Evolutionary conservation across 2,797 vertebrate species (phyloP).

Genomic region (Odontamblyopus rebecca): DNA sequence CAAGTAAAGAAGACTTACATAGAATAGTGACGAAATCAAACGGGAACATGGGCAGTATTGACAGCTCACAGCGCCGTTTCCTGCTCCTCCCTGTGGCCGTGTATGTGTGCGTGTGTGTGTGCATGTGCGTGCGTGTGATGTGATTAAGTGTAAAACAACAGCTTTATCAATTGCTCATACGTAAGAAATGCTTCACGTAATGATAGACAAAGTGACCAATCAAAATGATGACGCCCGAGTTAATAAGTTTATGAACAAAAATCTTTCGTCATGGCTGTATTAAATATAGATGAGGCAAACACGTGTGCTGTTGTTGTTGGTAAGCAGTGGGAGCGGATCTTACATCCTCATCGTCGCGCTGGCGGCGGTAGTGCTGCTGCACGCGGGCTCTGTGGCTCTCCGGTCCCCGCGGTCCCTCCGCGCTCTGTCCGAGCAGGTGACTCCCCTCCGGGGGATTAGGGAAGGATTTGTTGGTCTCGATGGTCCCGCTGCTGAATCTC

Average conservation of each 20-base stretch:
- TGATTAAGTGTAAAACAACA: conserved; percentile 16
- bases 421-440: conserved; percentile 81
- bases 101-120: too few relatives aligned
- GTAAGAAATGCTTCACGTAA: conserved; percentile 37
- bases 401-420: conserved; percentile 78
- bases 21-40: background rate
- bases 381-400: conserved; percentile 66
- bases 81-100: background rate
- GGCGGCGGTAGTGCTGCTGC: conserved; percentile 74
- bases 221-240: conserved; percentile 36
- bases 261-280: background rate
- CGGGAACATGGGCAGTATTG: background rate
- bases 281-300: background rate
- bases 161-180: conserved; percentile 10
- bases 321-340: conserved; percentile 61
- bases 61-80: background rate
- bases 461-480: conserved; percentile 89
- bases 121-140: too few relatives aligned
- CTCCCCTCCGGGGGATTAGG: conserved; percentile 87
- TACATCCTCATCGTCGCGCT: conserved; percentile 89
- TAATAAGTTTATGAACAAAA: conserved; percentile 33
- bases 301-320: background rate
- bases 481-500: conserved; percentile 86
- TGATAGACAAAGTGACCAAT: conserved; percentile 39
- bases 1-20: background rate